Evolutionary conservation across 1,140 invertebrate genomes (phyloP).

Genomic region (Bombus sibiricus): DNA sequence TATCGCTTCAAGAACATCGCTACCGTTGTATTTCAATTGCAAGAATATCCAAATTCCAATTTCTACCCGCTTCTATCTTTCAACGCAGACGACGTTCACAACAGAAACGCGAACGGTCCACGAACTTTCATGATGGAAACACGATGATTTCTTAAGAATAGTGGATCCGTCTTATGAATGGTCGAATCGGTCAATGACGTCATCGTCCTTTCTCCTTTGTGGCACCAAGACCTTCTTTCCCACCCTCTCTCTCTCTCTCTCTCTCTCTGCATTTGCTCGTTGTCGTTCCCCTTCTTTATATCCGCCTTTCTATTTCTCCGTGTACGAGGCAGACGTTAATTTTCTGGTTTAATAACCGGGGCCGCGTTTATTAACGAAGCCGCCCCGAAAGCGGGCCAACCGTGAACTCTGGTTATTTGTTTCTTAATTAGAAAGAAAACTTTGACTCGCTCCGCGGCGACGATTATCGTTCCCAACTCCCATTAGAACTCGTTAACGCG

Average conservation of each 20-base stretch:
- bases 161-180: conserved; percentile 47
- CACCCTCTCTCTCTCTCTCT: conserved; percentile 2
- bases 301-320: conserved; percentile 50
- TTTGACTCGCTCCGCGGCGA: conserved; percentile 75
- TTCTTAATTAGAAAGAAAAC: conserved; percentile 82
- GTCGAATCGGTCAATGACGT: conserved; percentile 71
- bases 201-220: conserved; percentile 55
- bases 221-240: conserved; percentile 1
- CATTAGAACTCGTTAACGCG: conserved; percentile 81
- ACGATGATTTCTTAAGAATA: conserved; percentile 25
- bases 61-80: background rate
- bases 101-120: background rate
- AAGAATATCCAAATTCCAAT: background rate
- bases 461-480: conserved; percentile 81
- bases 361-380: conserved; percentile 77
- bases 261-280: background rate
- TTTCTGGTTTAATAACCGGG: conserved; percentile 76
- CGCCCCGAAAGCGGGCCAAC: conserved; percentile 75
- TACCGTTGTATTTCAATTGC: background rate
- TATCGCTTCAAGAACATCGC: background rate
- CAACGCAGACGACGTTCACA: background rate
- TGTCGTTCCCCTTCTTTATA: conserved; percentile 28
- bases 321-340: conserved; percentile 74
- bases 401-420: conserved; percentile 79
- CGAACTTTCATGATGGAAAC: background rate